Percentiles rank a stretch among this genome's conserved stretches.
Conservation (phyloP, 1,140 invertebrate species). For the Euborellia annulipes region DNA sequence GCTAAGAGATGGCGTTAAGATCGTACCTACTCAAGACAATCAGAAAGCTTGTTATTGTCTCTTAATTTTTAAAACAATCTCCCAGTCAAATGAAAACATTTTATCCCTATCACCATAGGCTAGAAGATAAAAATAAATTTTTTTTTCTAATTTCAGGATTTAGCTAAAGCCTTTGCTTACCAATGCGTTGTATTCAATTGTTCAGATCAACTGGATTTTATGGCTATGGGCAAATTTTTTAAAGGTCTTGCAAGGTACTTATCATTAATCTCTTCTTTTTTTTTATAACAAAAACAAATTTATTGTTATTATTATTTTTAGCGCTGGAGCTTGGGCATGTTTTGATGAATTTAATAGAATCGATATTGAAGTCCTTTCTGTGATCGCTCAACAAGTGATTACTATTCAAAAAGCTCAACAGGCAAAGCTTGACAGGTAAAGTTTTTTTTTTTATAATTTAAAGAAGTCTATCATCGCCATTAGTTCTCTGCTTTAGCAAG, state of each 20-base stretch:
- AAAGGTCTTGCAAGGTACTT: slow-evolving; percentile 33
- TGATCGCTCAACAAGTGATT: slow-evolving; percentile 42
- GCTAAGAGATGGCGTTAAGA: too few relatives aligned
- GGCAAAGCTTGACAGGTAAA: slow-evolving; percentile 24
- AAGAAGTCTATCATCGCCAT: too few relatives aligned
- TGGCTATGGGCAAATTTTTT: slow-evolving; percentile 52
- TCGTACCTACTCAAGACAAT: too few relatives aligned
- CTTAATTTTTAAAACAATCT: too few relatives aligned
- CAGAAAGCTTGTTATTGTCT: too few relatives aligned
- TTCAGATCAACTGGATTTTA: slow-evolving; percentile 53
- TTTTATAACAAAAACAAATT: not conserved
- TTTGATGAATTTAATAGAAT: slow-evolving; percentile 67
- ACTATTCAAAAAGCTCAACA: slow-evolving; percentile 43
- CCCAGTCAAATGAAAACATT: too few relatives aligned
- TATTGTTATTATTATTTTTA: not conserved
- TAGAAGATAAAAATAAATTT: too few relatives aligned
- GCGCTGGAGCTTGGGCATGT: slow-evolving; percentile 53
- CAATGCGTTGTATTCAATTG: slow-evolving; percentile 66
- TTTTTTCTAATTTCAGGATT: slow-evolving; percentile 28
- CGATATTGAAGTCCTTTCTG: slow-evolving; percentile 47
- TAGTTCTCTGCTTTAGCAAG: too few relatives aligned
- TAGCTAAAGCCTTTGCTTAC: slow-evolving; percentile 55
- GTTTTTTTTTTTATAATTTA: too few relatives aligned
- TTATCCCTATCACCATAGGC: too few relatives aligned
- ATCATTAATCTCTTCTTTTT: not conserved